Evolutionary conservation across 2,888 invertebrate genomes (phyloP).

Genomic region (Agrochola circellaris): DNA sequence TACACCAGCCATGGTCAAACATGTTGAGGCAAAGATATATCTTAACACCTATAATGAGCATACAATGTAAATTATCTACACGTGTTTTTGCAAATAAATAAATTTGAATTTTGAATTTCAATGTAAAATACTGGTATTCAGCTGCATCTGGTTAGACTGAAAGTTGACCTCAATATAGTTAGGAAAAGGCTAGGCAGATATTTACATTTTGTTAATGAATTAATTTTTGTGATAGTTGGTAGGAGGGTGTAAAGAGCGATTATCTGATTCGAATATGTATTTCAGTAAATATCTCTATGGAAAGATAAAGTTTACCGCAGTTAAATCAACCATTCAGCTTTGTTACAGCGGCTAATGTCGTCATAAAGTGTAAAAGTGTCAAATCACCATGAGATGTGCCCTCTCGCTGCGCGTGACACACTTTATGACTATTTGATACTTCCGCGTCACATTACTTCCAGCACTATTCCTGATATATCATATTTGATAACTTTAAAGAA

Average conservation of each 20-base stretch:
- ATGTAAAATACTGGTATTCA: too few species aligned
- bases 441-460: slow-evolving; percentile 50
- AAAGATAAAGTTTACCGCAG: slow-evolving; percentile 25
- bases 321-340: slow-evolving; percentile 52
- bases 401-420: slow-evolving; percentile 58
- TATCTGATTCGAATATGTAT: not conserved
- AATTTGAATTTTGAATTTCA: too few species aligned
- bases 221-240: not conserved
- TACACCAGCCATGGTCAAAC: too few species aligned
- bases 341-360: slow-evolving; percentile 41
- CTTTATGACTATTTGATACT: slow-evolving; percentile 64
- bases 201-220: slow-evolving; percentile 2
- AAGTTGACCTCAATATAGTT: too few species aligned
- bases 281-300: not conserved
- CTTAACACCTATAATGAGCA: too few species aligned
- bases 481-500: slow-evolving; percentile 30
- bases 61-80: too few species aligned
- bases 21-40: too few species aligned
- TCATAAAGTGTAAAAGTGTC: slow-evolving; percentile 59
- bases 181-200: too few species aligned
- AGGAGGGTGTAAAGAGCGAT: not conserved
- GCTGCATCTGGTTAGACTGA: too few species aligned
- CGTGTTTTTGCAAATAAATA: too few species aligned
- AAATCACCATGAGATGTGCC: slow-evolving; percentile 52
- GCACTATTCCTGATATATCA: slow-evolving; percentile 49